Evolutionary conservation across 2,113 vertebrate genomes (phyloP), one percentile per base, ranked within the genome.

Genomic region (Illadopsis cleaveri): DNA sequence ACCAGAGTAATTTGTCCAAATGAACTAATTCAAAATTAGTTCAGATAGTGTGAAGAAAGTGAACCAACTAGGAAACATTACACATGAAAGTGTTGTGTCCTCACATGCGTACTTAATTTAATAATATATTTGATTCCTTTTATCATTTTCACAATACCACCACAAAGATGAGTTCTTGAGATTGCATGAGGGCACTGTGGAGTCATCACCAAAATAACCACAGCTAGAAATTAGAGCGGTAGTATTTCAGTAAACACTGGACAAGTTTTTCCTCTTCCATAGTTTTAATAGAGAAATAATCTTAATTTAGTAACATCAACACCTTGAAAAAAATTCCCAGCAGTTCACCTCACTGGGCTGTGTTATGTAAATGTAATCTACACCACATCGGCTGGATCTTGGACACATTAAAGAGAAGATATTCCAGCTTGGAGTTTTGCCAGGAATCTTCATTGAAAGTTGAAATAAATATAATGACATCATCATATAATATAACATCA

Each of bases 401-500:
- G 77, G 79, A 93, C 90, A 72, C 78, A 28, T 56, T 89, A 77
- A 90, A 95, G 89, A 95, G 94, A 82, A 96, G 94, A 96, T 84
- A 97, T 92, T 97, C 86, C 94, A 85, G 51, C 82, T 80, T 31
- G 30, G 91, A 80, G 72, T 44, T 90, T 89, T 51, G 95, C 92
- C 96, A 97, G 80, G 44, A 75, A 82, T 95, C 90, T 96, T 95
- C 96, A 85, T 5, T 93, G 90, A 65, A 90, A 95, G 89, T 71
- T 84, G 90, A 96, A 97, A 96, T 94, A 88, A 95, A 95, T 96
- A 90, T 48, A 73, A 91, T 97, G 95, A 97, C 19, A 4, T 97
- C 96, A 97, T 68, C 93, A 93, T 96, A 68, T 88, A 95, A 90
- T 88, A 69, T 90, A 96, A 93, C 96, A 96, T 97, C 96, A 93